Evolutionary conservation across 2,113 vertebrate genomes (phyloP), one percentile per base, ranked within the genome.

Genomic region (Amphiprion percula): DNA sequence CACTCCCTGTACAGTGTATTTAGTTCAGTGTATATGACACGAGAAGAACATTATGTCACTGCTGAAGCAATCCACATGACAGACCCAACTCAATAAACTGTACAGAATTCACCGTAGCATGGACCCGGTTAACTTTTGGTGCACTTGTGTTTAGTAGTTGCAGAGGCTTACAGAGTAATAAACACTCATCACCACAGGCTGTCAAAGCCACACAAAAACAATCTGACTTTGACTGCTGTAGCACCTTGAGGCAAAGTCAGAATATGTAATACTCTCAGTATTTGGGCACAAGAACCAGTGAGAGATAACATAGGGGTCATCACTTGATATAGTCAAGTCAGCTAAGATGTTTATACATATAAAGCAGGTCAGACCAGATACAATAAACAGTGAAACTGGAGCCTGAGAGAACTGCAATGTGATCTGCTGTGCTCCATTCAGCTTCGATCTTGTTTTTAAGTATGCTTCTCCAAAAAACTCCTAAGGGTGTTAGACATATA

Each of bases 301-400:
- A 50, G 24, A 69, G 60, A 56, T 21, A 60, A 52, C 50, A 44
- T 4, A 39, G 19, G 24, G 58, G 30, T 77, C 64, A 67, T 39
- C 6, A 26, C 30, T 52, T 62, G 28, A 67, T 58, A 47, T 50
- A 62, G 16, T 23, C 4, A 55, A 68, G 9, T 67, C 50, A 19
- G 70, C 33, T 5, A 58, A 41, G 39, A 76, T 33, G 50, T 55
- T 59, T 76, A 44, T 21, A 62, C 23, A 58, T 21, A 63, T 37
- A 77, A 75, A 87, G 23, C 71, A 68, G 71, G 72, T 82, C 41
- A 54, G 28, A 77, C n/a, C 53, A 62, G 49, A 55, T 52, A 54
- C 33, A 41, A 65, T 64, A 76, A 77, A 77, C 69, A 60, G 30
- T 67, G 60, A 69, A 83, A 82, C 52, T 33, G 39, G 30, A 80